A percentile compares a stretch with the other conserved stretches of the same genome.
Conservation (phyloP, 2,797 vertebrate genomes). For the Gymnothorax javanicus region DNA sequence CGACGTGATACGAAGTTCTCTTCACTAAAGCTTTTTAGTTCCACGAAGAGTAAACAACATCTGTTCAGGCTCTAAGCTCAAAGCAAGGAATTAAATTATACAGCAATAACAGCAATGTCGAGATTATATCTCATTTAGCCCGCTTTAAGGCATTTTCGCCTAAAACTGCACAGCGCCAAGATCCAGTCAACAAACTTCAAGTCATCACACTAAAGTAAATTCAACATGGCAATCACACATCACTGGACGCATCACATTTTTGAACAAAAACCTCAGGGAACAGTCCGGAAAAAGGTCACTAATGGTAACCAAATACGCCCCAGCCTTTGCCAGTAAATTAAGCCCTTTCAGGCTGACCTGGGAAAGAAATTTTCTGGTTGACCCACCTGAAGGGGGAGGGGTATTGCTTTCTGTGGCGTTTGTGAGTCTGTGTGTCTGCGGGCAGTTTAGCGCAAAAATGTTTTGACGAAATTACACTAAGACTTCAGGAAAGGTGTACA, state of each 20-base stretch:
- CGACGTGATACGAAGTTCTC: not conserved
- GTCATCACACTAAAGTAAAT: not conserved
- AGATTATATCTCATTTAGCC: not conserved
- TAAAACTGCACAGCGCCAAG: not conserved
- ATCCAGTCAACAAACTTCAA: not conserved
- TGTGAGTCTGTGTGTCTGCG: too few relatives aligned
- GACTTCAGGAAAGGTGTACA: too few relatives aligned
- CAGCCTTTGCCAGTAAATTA: not conserved
- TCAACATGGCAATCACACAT: not conserved
- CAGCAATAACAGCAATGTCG: not conserved
- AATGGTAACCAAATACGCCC: not conserved
- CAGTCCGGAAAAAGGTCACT: not conserved
- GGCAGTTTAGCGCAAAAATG: too few relatives aligned
- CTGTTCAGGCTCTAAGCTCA: not conserved
- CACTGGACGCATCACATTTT: not conserved
- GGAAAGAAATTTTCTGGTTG: not conserved
- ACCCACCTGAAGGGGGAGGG: too few relatives aligned
- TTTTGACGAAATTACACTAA: too few relatives aligned
- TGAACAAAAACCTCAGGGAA: not conserved
- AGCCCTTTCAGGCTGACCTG: not conserved
- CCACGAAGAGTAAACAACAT: not conserved
- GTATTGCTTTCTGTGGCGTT: too few relatives aligned
- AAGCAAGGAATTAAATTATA: not conserved
- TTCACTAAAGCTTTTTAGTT: not conserved
- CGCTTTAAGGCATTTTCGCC: not conserved